These are phyloP conservation scores for Ianthella basta DNA, from an alignment of 37 sponge, comb jelly and placozoan species.

Conservation along the genomic window DNA sequence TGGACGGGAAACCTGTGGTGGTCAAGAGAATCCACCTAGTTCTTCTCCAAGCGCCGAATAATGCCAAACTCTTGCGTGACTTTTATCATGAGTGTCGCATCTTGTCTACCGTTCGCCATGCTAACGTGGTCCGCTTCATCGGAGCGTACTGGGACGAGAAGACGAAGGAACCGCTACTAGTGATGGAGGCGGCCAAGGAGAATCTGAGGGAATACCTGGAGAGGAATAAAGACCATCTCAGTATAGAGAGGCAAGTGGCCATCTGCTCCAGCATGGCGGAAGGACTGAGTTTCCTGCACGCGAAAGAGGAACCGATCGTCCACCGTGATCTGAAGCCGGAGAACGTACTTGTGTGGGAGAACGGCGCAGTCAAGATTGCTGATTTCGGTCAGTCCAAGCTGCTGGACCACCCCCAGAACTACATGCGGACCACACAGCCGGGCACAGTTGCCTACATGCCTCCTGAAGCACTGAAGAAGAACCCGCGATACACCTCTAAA, in stretches of 20 bases:
- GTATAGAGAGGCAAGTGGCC: background rate
- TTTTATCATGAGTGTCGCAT: background rate
- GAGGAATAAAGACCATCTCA: background rate
- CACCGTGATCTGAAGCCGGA: conserved; percentile 26
- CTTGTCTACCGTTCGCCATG: background rate
- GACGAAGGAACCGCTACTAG: background rate
- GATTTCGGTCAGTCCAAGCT: conserved; percentile 37
- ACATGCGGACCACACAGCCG: conserved; percentile 16
- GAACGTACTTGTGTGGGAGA: background rate
- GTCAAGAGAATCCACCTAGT: conserved; percentile 1
- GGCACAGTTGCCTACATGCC: conserved; percentile 19
- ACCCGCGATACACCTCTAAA: background rate
- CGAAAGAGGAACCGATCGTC: background rate
- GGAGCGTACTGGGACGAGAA: conserved; percentile 5
- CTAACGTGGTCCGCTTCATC: background rate
- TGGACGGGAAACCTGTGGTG: conserved; percentile 9
- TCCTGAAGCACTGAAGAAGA: conserved; percentile 17
- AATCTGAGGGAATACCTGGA: conserved; percentile 1
- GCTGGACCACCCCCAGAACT: background rate
- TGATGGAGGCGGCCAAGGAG: conserved; percentile 10
- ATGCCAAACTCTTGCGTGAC: background rate
- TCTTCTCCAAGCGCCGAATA: background rate
- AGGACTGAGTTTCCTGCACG: conserved; percentile 2
- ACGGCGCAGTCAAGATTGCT: background rate
- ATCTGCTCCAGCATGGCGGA: background rate